Evolutionary conservation across 2,888 invertebrate genomes (phyloP), one percentile per base, ranked within the genome.

Genomic region (Ethmia dodecea): DNA sequence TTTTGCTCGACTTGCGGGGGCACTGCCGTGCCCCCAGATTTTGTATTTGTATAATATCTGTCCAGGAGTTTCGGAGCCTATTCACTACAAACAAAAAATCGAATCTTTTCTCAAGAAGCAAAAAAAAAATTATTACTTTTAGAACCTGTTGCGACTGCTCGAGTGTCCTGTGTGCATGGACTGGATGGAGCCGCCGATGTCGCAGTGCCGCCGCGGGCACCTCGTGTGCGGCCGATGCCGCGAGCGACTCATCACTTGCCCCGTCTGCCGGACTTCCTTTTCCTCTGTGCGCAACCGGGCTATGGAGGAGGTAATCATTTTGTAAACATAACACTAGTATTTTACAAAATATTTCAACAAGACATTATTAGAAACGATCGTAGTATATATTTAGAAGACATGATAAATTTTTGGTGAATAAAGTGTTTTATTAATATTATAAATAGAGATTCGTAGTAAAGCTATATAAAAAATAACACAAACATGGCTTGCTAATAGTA

Each of bases 121-220:
- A n/a, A n/a, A n/a, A n/a, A n/a, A n/a, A 18, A 2, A n/a, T 8
- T 8, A 9, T 6, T 31, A 24, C 5, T 5, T 3, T 18, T 47
- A 86, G 83, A 73, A 65, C 42, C 55, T 83, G 48, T 70, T 86
- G 14, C 72, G 83, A 0, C 55, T 84, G 50, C 67, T 90, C 54
- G 90, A 90, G 58, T 90, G 90, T 47, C 90, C 90, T 12, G 88
- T 90, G 47, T 90, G 90, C 63, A 72, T 90, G 55, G 90, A 90
- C 56, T 88, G 88, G 66, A 89, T 90, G 69, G 79, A 81, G 55
- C 88, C 90, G 32, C 90, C 90, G 13, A 87, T 90, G 45, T 75
- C 87, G 39, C 90, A 90, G 66, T 90, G 90, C 61, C 87, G 88
- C 5, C 88, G 89, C 56, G 90, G 90, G 0, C 90, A 90, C 64